Evolutionary conservation across 2,888 invertebrate genomes (phyloP), one percentile per base, ranked within the genome.

Genomic region (Netelia melanura): DNA sequence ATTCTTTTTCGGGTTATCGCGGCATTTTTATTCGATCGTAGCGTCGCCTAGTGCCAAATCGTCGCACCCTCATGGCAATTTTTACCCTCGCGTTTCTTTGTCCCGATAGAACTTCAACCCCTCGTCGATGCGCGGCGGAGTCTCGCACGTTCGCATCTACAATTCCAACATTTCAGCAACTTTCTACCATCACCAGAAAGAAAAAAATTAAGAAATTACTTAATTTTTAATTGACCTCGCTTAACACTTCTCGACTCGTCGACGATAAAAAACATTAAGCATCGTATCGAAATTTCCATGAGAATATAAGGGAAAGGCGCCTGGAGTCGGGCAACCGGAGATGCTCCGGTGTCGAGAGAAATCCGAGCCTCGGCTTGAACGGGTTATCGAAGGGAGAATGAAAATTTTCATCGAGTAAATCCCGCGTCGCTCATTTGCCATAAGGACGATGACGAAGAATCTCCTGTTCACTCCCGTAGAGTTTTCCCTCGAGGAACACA

Each of bases 1-100:
- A 89, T 89, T 91, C 92, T 91, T 91, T 91, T 89, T 85, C 76
- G 86, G 88, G 91, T 89, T 91, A 90, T 90, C 43, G 68, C 10
- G 43, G 30, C 87, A 91, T 91, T 90, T 90, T 67, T 44, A 72
- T 89, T 87, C 88, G 85, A 77, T 70, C 52, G 72, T 85, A 88
- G 89, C 90, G 90, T 88, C 86, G 62, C 86, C 5, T 71, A 81
- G 87, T 65, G 70, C 17, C 25, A 14, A 11, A 75, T 9, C 21
- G 5, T 61, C 21, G 85, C 67, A 86, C 79, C 68, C 70, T 61
- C 70, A 86, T 17, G 76, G 38, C 44, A 83, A 86, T 72, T 52
- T 43, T 30, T 17, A 58, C 43, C 21, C 48, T 75, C 25, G 25
- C 10, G 23, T 14, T 48, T 71, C 64, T 76, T 85, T 79, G 82